Evolutionary conservation across 2,113 vertebrate species (phyloP), one percentile per base, ranked within the genome.

Genomic region (Peromyscus californicus): DNA sequence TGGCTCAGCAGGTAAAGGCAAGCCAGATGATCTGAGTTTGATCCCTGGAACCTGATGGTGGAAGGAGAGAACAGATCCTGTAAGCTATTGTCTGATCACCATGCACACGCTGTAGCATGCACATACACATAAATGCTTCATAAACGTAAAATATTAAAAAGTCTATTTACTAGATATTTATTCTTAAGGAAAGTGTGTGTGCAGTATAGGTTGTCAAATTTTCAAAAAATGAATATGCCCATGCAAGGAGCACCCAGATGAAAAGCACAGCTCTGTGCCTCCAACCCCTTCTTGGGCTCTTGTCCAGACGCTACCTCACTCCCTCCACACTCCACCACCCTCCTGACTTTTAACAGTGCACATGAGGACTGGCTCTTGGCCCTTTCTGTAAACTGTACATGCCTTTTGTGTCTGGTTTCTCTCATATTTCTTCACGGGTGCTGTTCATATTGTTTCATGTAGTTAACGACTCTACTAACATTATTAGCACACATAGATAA

Each of bases 321-420:
- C 13, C 24, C 48, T 19, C 21, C 24, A 36, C 17, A 39, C 67
- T 24, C 65, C 11, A 5, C 45, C 48, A 22, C 15, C 15, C 24
- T 82, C 33, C 4, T 90, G 51, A 91, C 51, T 87, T 61, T 61
- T 11, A 95, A 36, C 2, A 54, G 57, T 74, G 78, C 39, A 24
- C 39, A 88, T 75, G 39, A 78, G 4, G 51, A 31, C 24, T 72
- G 74, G 16, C 42, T 83, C 42, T 61, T 80, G 67, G 19, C 16
- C 36, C 42, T 59, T 70, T 70, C 33, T 61, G 26, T 67, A 92
- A 89, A 89, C 24, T 75, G 61, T 72, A 72, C 42, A 11, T 54
- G 2, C 48, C 51, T 7, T 59, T 95, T 90, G 65, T 67, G 39
- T 90, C 22, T 80, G 45, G 76, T 93, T 95, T 91, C 59, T 92